Base-by-base conservation (phyloP, 2,797 vertebrate species). In the Lutjanus campechanus region DNA sequence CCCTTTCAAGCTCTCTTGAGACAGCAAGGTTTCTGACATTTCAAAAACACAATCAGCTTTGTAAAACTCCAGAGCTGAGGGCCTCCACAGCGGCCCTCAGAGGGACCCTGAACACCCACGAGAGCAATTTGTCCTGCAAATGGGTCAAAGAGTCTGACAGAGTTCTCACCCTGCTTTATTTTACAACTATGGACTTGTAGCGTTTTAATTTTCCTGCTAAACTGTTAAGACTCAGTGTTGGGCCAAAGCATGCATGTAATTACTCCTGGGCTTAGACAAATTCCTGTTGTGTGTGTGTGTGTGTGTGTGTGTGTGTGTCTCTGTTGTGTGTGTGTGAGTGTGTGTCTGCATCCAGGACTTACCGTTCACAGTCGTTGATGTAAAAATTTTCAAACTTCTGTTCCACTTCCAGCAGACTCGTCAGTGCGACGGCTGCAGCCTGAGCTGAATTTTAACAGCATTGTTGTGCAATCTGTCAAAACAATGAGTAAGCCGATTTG, bases 401-500 rank as follows among this genome's bases (percentile, higher is more conserved):
- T 70, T 84, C 60, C 51, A 40, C 58, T 63, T 80, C 47, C 69
- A 84, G 41, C 36, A 51, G 67, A 73, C n/a, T 85, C 70, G 53
- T 69, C 68, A 13, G 73, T 41, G 67, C 9, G 17, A 59, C 11
- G 16, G 73, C 66, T 56, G 73, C 76, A 70, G 73, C 49, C 67
- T 53, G 67, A 84, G 62, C 63, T 78, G 74, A 86, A 83, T 90
- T 89, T 76, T 64, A 81, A 82, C 77, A 76, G 81, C 76, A 76
- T 78, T 90, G 83, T 92, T 91, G 80, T 77, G 59, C 82, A 91
- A 88, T 90, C 86, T 91, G 84, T 88, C 80, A 87, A 88, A 93
- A 94, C 89, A 90, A 87, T 59, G 73, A 71, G 25, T 92, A 91
- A 93, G 76, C 79, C 72, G 75, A 92, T 93, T 92, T 88, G 81